Evolutionary conservation across 2,797 vertebrate genomes (phyloP), one percentile per base, ranked within the genome.

Genomic region (Sebastes oblongus): DNA sequence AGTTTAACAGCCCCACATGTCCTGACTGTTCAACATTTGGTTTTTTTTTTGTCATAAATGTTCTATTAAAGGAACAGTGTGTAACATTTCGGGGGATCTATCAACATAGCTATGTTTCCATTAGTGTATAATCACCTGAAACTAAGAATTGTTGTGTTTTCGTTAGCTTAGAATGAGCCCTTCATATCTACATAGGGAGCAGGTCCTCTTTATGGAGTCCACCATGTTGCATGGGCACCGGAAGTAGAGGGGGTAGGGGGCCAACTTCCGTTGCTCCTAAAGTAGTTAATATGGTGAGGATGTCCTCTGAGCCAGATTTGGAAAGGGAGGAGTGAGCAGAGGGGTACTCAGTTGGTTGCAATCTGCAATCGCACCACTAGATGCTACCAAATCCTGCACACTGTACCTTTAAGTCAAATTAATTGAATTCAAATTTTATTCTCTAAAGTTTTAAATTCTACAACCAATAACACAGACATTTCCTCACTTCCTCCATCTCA

Each of bases 141-240:
- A 46, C 42, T 46, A 46, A 46, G 42, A 46, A 46, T 18, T 46
- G 42, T 46, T 46, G 42, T 46, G 42, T 46, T 46, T 46, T 46
- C 3, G 14, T 46, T 46, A 46, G 14, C 42, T 46, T 46, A 46
- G 42, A 46, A 46, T 46, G 42, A 46, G 0, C 14, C 3, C 1
- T 46, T 46, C 3, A 46, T 46, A 46, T 46, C 42, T 46, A 46
- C 42, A 46, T 42, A 42, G 39, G 39, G 39, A 42, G 14, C 14
- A 0, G 39, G 0, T 42, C 39, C 39, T 42, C 39, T 42, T 42
- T 0, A 3, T 0, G 6, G 14, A 42, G 39, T 42, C 39, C 6
- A 42, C 0, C 39, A 42, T 42, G 39, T 42, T 42, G 6, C 14
- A 42, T 42, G 39, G 42, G 42, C 42, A 46, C 14, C 16, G 16